Evolutionary conservation across 2,113 vertebrate genomes (phyloP).

Genomic region (Tetrax tetrax): DNA sequence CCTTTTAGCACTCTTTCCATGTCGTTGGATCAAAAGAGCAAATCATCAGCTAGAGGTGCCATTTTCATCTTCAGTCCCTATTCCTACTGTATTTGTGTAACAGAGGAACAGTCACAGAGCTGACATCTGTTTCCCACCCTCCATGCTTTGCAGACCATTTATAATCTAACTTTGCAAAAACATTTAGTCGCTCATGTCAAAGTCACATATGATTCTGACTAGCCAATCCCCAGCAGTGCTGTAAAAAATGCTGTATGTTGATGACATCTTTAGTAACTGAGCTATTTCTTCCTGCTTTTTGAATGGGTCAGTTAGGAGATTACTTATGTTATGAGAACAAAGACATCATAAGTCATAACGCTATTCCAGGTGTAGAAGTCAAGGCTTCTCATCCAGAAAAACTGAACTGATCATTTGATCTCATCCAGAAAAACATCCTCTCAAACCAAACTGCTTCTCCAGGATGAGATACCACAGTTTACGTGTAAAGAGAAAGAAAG

Average conservation of each 20-base stretch:
- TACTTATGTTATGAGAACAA: not conserved
- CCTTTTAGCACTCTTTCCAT: not conserved
- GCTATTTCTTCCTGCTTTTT: not conserved
- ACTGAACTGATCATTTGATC: not conserved
- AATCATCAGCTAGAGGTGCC: not conserved
- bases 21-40: not conserved
- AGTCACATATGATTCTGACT: not conserved
- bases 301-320: not conserved
- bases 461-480: not conserved
- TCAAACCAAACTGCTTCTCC: not conserved
- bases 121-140: not conserved
- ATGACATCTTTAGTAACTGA: not conserved
- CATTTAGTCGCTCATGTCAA: not conserved
- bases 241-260: not conserved
- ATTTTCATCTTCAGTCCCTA: not conserved
- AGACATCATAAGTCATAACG: not conserved
- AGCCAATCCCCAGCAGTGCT: not conserved
- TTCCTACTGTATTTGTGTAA: not conserved
- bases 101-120: not conserved
- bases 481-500: not conserved
- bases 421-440: not conserved
- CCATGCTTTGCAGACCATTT: not conserved
- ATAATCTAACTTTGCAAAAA: not conserved
- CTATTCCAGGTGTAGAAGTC: not conserved
- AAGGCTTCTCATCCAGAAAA: not conserved